phyloP scores from a whole-genome alignment of 2,113 vertebrate species.

The Polypterus bichir region DNA sequence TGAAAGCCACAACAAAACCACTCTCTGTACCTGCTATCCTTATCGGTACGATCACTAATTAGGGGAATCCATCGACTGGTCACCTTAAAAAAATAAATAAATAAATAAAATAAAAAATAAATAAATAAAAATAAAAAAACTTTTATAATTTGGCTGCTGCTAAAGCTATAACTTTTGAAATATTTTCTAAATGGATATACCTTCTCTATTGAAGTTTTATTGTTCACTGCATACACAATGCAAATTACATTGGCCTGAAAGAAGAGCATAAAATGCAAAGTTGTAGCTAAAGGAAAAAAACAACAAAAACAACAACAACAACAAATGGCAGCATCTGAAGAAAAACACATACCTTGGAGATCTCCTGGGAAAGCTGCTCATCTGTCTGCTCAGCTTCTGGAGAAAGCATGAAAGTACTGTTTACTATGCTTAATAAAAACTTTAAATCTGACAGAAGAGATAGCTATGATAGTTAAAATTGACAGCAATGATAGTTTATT shows the following conservation, averaged over 20 bases:
- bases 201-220: conserved; percentile 96
- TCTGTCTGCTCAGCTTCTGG: conserved; percentile 91
- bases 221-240: conserved; percentile 96
- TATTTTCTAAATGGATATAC: conserved; percentile 38
- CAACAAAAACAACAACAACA: neutral
- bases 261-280: conserved; percentile 26
- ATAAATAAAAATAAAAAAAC: neutral
- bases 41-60: conserved; percentile 92
- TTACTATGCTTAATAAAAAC: too few relatives aligned
- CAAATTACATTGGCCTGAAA: conserved; percentile 96
- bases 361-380: conserved; percentile 90
- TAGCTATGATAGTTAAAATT: too few relatives aligned
- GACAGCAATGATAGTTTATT: too few relatives aligned
- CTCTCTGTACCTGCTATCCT: conserved; percentile 83
- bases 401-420: neutral
- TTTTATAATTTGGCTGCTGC: too few relatives aligned
- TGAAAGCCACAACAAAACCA: neutral
- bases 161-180: neutral
- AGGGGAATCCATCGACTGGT: conserved; percentile 97
- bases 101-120: neutral
- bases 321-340: neutral
- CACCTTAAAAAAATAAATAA: conserved; percentile 50
- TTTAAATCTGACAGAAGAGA: too few relatives aligned
- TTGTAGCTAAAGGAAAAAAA: neutral
- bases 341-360: conserved; percentile 68